Evolutionary conservation across 2,888 invertebrate species (phyloP).

Genomic region (Holacanthella duospinosa): DNA sequence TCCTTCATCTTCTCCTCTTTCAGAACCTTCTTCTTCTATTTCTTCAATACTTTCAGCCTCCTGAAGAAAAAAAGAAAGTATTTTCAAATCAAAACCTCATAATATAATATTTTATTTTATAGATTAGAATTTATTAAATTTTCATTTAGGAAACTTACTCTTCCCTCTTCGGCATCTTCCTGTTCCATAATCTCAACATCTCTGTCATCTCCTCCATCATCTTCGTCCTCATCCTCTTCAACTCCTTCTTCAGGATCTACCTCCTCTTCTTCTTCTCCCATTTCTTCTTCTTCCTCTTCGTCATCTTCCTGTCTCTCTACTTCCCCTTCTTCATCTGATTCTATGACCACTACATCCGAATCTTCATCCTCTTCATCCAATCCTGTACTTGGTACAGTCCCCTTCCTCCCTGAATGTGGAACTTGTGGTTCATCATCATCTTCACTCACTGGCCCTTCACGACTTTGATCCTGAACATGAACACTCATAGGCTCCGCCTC

Average conservation of each 20-base stretch:
- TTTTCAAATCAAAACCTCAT: too few relatives aligned
- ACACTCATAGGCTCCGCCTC: slow-evolving; percentile 19
- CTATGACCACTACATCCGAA: slow-evolving; percentile 33
- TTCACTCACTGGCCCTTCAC: slow-evolving; percentile 30
- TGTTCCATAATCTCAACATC: slow-evolving; percentile 42
- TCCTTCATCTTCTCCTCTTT: slow-evolving; percentile 5
- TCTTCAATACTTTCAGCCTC: slow-evolving; percentile 33
- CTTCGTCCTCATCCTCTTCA: slow-evolving; percentile 46
- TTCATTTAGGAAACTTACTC: slow-evolving; percentile 40
- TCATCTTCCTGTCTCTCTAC: slow-evolving; percentile 46
- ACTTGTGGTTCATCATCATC: slow-evolving; percentile 31
- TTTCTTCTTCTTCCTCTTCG: slow-evolving; percentile 20
- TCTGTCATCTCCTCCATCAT: slow-evolving; percentile 42
- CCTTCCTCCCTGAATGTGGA: slow-evolving; percentile 21
- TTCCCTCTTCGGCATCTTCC: slow-evolving; percentile 48
- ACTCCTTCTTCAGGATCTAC: slow-evolving; percentile 40
- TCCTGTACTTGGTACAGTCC: not conserved
- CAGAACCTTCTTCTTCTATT: slow-evolving; percentile 8
- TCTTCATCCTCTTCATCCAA: slow-evolving; percentile 29
- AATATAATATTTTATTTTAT: too few relatives aligned
- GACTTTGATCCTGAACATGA: slow-evolving; percentile 15
- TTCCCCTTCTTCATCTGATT: slow-evolving; percentile 32
- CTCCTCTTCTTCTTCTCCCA: slow-evolving; percentile 30
- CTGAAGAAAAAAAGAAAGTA: slow-evolving; percentile 3
- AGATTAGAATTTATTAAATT: slow-evolving; percentile 3